Percentiles rank a stretch among this genome's conserved stretches.
Evolutionary conservation across 1,140 invertebrate species (phyloP).

Genomic region (Streblospio benedicti): DNA sequence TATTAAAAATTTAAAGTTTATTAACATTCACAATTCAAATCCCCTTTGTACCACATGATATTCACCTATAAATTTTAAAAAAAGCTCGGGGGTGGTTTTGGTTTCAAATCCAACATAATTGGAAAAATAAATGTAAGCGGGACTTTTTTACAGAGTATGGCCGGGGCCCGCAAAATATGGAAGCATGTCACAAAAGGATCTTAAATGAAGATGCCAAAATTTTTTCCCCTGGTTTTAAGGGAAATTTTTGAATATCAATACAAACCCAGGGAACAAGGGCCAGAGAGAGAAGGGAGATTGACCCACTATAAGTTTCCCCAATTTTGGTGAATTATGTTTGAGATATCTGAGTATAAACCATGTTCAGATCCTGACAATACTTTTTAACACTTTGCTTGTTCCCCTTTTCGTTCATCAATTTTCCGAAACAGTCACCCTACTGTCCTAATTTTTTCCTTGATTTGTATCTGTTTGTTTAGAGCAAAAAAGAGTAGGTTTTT

Average conservation of each 20-base stretch:
- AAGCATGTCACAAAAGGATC: conserved; percentile 8
- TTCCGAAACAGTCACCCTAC: no score
- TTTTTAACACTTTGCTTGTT: no score
- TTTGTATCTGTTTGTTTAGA: no score
- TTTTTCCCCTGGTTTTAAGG: not conserved
- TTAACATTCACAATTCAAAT: no score
- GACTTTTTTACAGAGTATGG: not conserved
- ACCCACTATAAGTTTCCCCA: no score
- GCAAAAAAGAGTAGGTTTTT: no score
- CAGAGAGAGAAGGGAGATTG: no score
- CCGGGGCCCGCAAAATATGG: conserved; percentile 2
- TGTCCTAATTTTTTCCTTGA: not conserved
- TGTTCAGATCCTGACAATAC: no score
- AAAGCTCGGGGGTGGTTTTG: not conserved
- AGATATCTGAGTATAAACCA: no score
- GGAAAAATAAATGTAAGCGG: conserved; percentile 4
- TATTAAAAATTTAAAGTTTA: no score
- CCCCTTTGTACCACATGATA: conserved; percentile 12
- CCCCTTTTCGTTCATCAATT: not conserved
- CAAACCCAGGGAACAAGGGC: not conserved
- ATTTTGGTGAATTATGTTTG: no score
- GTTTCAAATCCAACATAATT: conserved; percentile 1
- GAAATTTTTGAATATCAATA: not conserved
- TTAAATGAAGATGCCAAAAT: not conserved
- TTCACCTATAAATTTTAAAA: not conserved